These are phyloP conservation scores for Panagrolaimus sp. DNA, from an alignment of 1,140 invertebrate species.

Conservation along the genomic window DNA sequence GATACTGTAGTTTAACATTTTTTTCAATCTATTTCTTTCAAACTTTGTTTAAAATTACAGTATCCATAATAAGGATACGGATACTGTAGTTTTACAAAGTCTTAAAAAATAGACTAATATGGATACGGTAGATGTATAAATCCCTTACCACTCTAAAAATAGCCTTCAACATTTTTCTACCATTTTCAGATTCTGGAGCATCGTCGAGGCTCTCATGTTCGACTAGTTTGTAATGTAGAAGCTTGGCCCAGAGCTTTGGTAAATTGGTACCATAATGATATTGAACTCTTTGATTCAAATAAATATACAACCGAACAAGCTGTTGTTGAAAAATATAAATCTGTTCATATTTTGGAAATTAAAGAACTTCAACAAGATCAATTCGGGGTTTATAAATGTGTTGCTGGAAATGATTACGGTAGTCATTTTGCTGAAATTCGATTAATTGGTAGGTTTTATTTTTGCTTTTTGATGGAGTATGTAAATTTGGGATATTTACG, in stretches of 20 bases:
- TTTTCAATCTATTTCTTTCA: too few species aligned
- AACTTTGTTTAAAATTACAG: too few species aligned
- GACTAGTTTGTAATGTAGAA: constrained; percentile 34
- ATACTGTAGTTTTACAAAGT: too few species aligned
- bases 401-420: constrained; percentile 47
- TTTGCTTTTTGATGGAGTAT: neutral
- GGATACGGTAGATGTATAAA: too few species aligned
- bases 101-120: too few species aligned
- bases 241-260: constrained; percentile 31
- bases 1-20: too few species aligned
- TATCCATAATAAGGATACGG: too few species aligned
- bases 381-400: constrained; percentile 39
- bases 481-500: neutral
- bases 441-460: constrained; percentile 34
- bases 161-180: too few species aligned
- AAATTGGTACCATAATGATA: constrained; percentile 38
- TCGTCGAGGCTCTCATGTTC: constrained; percentile 19
- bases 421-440: constrained; percentile 44
- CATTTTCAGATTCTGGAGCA: constrained; percentile 24
- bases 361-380: constrained; percentile 27
- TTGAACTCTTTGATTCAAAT: constrained; percentile 39
- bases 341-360: constrained; percentile 45
- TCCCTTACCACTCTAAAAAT: too few species aligned
- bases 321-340: constrained; percentile 39
- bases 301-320: constrained; percentile 37